Evolutionary conservation across 2,888 invertebrate genomes (phyloP), one percentile per base, ranked within the genome.

Genomic region (Scelioninae gen. 1): DNA sequence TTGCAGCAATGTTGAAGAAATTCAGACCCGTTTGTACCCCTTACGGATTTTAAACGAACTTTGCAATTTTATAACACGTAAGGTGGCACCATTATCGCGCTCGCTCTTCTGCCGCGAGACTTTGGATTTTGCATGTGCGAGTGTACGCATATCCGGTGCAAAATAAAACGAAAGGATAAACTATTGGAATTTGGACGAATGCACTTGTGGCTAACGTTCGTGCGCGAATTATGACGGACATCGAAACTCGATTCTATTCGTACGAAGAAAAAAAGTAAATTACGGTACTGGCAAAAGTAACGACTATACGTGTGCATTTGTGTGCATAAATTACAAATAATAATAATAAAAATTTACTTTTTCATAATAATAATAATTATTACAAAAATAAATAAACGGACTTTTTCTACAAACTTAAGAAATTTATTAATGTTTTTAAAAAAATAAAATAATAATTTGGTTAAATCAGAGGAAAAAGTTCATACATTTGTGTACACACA

Each of bases 231-330:
- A 40, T 40, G 31, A 56, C 16, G 13, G 15, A 81, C 55, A 75
- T 68, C 62, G 60, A 68, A 62, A 53, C 62, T 58, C 53, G 62
- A 79, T 76, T 81, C 65, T 51, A 72, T 66, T 74, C 60, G 69
- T 71, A 71, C 45, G 45, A 65, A 68, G 47, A 49, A 16, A 32
- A 55, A 63, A 79, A 74, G 65, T 56, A 55, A 84, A 82, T 75
- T 56, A 56, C 10, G 63, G 72, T 85, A 78, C 69, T 87, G 87
- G 87, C 87, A 86, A 89, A 86, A 87, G 88, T 76, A 43, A 76
- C 45, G 51, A 32, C 40, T 53, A 38, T 56, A 60, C 56, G 51
- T 15, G 31, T 69, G 49, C 38, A 40, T 77, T 16, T 69, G 56
- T 69, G 85, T 84, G 87, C 34, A 85, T 85, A 75, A 11, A 13